Evolutionary conservation across 2,113 vertebrate species (phyloP).

Genomic region (Camelus dromedarius): DNA sequence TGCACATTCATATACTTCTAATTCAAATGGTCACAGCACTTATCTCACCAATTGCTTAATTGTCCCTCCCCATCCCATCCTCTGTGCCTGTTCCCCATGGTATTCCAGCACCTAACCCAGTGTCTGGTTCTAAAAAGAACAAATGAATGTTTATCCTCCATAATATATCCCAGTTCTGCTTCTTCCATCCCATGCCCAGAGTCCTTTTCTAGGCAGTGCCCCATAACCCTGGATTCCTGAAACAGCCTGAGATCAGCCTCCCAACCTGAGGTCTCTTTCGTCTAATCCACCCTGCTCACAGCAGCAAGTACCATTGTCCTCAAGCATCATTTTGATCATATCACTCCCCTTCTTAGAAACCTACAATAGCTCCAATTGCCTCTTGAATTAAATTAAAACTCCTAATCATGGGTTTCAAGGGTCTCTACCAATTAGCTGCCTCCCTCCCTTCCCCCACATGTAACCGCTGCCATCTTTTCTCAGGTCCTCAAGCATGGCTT

Average conservation of each 20-base stretch:
- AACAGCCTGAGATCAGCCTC: background rate
- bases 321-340: constrained; percentile 65
- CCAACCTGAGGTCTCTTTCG: background rate
- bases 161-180: background rate
- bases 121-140: background rate
- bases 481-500: background rate
- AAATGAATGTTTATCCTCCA: background rate
- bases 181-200: background rate
- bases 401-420: constrained; percentile 76
- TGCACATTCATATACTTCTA: background rate
- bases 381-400: constrained; percentile 80
- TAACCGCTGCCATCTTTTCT: constrained; percentile 16
- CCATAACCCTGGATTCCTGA: background rate
- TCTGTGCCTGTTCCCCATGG: background rate
- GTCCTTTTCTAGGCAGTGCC: background rate
- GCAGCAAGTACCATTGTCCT: constrained; percentile 46
- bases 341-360: constrained; percentile 45
- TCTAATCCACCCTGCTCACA: background rate
- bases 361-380: constrained; percentile 64
- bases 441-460: constrained; percentile 46
- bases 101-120: background rate
- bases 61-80: background rate
- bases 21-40: background rate
- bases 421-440: constrained; percentile 68
- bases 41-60: background rate